Percentiles rank a stretch among this genome's conserved stretches.
Evolutionary conservation across 2,113 vertebrate genomes (phyloP).

Genomic region (Dicaeum eximium): DNA sequence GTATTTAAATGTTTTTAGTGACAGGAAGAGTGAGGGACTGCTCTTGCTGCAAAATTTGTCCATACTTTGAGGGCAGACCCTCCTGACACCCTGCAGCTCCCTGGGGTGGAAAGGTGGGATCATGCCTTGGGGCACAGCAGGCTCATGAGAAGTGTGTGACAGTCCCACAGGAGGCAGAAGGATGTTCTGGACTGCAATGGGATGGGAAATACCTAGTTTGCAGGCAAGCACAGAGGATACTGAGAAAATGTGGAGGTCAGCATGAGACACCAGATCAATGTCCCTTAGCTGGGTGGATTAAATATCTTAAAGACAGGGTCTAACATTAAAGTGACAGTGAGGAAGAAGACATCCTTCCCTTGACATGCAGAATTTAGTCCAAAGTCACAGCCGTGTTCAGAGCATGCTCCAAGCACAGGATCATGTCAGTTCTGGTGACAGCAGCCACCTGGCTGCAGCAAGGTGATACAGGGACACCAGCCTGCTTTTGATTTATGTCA

Average conservation of each 20-base stretch:
- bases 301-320: not conserved
- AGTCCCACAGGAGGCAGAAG: not conserved
- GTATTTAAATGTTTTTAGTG: not conserved
- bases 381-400: not conserved
- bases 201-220: fast-evolving
- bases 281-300: not conserved
- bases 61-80: not conserved
- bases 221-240: not conserved
- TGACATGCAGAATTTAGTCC: not conserved
- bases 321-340: not conserved
- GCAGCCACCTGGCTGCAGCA: not conserved
- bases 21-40: not conserved
- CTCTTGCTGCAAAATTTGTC: not conserved
- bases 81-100: not conserved
- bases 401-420: not conserved
- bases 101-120: not conserved
- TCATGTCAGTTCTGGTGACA: not conserved
- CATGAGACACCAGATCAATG: not conserved
- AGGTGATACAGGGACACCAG: not conserved
- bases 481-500: not conserved
- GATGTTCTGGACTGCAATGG: not conserved
- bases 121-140: not conserved
- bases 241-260: not conserved
- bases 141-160: fast-evolving
- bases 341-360: not conserved